Evolutionary conservation across 2,888 invertebrate species (phyloP).

Genomic region (Dione juno): DNA sequence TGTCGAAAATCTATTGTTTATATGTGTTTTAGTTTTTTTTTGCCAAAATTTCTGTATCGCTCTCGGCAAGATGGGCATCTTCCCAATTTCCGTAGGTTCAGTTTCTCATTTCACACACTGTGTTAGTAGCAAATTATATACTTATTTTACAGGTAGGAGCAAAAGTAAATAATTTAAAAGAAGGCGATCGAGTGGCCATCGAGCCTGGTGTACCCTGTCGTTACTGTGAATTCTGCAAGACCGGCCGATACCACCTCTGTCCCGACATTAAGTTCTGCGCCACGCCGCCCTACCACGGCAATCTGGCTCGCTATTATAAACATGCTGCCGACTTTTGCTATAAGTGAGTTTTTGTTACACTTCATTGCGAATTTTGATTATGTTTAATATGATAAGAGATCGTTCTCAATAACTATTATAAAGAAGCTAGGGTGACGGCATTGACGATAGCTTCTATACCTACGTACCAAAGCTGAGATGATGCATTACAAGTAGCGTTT

Average conservation of each 20-base stretch:
- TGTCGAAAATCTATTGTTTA: too few species aligned
- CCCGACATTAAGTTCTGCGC: constrained; percentile 94
- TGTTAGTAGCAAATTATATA: too few species aligned
- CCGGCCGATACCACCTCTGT: constrained; percentile 95
- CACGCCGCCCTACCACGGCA: constrained; percentile 97
- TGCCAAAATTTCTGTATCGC: too few species aligned
- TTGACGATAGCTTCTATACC: too few species aligned
- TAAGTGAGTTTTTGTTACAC: constrained; percentile 82
- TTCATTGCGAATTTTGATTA: background rate
- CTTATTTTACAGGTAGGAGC: constrained; percentile 62
- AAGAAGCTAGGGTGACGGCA: background rate
- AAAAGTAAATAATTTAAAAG: constrained; percentile 86
- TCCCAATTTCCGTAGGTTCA: too few species aligned
- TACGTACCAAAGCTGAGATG: too few species aligned
- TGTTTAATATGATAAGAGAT: constrained; percentile 6
- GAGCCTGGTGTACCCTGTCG: constrained; percentile 97
- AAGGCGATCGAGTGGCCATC: constrained; percentile 96
- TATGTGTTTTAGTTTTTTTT: too few species aligned
- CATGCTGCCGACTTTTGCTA: constrained; percentile 95
- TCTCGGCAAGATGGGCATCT: too few species aligned
- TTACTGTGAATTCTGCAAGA: constrained; percentile 92
- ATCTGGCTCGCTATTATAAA: constrained; percentile 92
- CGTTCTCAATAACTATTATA: background rate
- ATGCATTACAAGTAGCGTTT: too few species aligned
- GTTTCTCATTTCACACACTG: too few species aligned